These are phyloP conservation scores for Drosophila neotestacea DNA, from an alignment of 2,888 invertebrate genomes.

Conservation along the genomic window DNA sequence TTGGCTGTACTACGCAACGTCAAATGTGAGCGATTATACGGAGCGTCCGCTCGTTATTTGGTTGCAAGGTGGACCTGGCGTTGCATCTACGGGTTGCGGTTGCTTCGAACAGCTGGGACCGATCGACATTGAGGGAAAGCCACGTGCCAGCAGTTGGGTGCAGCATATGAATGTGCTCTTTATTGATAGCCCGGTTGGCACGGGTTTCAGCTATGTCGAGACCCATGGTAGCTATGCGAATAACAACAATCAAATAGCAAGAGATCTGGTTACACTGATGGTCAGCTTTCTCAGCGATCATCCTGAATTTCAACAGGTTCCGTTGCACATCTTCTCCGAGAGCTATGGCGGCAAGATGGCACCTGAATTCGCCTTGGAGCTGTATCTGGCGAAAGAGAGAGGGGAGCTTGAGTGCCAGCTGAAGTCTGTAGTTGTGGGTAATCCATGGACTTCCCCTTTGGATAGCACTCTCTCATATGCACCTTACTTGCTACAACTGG, in stretches of 20 bases:
- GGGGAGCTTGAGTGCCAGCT: slow-evolving; percentile 89
- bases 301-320: slow-evolving; percentile 89
- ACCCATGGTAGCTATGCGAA: slow-evolving; percentile 85
- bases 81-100: slow-evolving; percentile 91
- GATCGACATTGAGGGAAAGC: slow-evolving; percentile 88
- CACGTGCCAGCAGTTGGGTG: slow-evolving; percentile 91
- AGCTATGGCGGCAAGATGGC: slow-evolving; percentile 97
- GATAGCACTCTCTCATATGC: slow-evolving; percentile 94
- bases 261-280: slow-evolving; percentile 90
- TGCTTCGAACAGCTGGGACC: slow-evolving; percentile 94
- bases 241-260: slow-evolving; percentile 88
- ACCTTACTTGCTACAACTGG: slow-evolving; percentile 90
- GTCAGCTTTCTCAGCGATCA: slow-evolving; percentile 88
- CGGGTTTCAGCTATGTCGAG: slow-evolving; percentile 93
- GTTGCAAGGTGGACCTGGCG: slow-evolving; percentile 94
- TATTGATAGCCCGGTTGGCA: slow-evolving; percentile 95
- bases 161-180: slow-evolving; percentile 91
- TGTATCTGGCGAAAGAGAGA: slow-evolving; percentile 87
- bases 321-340: slow-evolving; percentile 93
- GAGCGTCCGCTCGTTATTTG: slow-evolving; percentile 92
- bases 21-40: slow-evolving; percentile 87
- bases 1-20: slow-evolving; percentile 92
- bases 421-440: slow-evolving; percentile 92
- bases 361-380: slow-evolving; percentile 89
- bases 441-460: slow-evolving; percentile 95